Percentiles rank a stretch among this genome's conserved stretches.
Conservation (phyloP, 1,140 invertebrate species). For the Nasonia giraulti region DNA sequence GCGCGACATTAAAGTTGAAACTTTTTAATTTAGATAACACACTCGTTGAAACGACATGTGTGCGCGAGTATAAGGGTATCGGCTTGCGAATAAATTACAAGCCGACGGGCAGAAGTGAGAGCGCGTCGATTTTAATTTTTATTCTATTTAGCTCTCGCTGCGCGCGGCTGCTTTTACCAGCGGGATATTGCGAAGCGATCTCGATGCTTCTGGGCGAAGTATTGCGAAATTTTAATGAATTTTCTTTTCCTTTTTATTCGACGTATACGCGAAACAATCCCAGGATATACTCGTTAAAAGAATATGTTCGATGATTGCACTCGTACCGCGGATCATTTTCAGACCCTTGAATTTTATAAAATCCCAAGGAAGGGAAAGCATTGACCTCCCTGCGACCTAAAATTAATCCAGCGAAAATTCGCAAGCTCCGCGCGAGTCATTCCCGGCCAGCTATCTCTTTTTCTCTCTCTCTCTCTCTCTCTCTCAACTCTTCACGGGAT, state of each 20-base stretch:
- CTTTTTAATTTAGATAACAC: slow-evolving; percentile 30
- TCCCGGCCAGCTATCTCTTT: neutral
- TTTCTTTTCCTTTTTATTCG: too few species aligned
- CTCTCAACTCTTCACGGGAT: neutral
- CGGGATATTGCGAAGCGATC: too few species aligned
- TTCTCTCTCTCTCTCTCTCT: too few species aligned
- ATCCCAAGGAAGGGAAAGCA: too few species aligned
- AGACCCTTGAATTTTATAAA: too few species aligned
- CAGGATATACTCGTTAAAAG: too few species aligned
- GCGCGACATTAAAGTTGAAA: neutral
- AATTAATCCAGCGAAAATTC: slow-evolving; percentile 19
- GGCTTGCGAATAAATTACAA: neutral
- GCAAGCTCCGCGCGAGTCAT: neutral
- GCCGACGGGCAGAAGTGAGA: too few species aligned
- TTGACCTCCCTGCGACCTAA: too few species aligned
- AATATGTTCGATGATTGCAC: too few species aligned
- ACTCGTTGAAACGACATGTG: neutral
- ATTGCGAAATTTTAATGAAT: neutral
- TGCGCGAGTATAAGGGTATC: neutral
- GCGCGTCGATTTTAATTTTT: slow-evolving; percentile 32
- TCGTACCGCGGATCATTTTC: too few species aligned
- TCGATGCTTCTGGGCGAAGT: too few species aligned
- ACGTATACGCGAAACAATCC: too few species aligned
- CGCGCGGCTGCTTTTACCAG: neutral
- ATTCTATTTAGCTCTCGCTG: neutral